Evolutionary conservation across 2,113 vertebrate genomes (phyloP).

Genomic region (Microcebus jonahi): DNA sequence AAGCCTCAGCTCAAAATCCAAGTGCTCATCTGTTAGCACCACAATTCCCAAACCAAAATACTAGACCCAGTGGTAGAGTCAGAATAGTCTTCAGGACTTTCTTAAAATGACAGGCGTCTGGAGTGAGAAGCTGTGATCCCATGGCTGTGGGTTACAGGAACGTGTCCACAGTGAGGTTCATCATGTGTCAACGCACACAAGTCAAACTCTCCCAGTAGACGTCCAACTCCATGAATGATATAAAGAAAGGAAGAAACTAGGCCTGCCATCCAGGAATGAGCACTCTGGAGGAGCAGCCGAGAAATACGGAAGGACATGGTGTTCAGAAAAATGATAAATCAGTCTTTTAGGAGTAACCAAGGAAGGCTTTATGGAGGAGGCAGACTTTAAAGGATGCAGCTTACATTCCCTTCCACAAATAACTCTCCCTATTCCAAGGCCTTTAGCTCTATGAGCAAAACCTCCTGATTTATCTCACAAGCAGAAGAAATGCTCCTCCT

Average conservation of each 20-base stretch:
- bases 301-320: not conserved
- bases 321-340: not conserved
- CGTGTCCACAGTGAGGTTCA: not conserved
- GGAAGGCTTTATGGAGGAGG: not conserved
- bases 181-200: not conserved
- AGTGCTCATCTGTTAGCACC: not conserved
- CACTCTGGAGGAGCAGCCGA: not conserved
- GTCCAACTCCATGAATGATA: not conserved
- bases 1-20: not conserved
- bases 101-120: not conserved
- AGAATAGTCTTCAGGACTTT: not conserved
- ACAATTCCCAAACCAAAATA: not conserved
- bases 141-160: not conserved
- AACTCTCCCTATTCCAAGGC: not conserved
- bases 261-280: not conserved
- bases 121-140: not conserved
- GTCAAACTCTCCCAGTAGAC: not conserved
- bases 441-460: not conserved
- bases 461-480: not conserved
- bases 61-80: not conserved
- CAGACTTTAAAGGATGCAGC: not conserved
- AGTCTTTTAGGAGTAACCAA: not conserved
- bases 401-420: not conserved
- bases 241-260: not conserved
- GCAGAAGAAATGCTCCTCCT: not conserved